Percentiles rank a stretch among this genome's conserved stretches.
phyloP scores from a whole-genome alignment of 2,797 vertebrate genomes.

The Mus spretus region DNA sequence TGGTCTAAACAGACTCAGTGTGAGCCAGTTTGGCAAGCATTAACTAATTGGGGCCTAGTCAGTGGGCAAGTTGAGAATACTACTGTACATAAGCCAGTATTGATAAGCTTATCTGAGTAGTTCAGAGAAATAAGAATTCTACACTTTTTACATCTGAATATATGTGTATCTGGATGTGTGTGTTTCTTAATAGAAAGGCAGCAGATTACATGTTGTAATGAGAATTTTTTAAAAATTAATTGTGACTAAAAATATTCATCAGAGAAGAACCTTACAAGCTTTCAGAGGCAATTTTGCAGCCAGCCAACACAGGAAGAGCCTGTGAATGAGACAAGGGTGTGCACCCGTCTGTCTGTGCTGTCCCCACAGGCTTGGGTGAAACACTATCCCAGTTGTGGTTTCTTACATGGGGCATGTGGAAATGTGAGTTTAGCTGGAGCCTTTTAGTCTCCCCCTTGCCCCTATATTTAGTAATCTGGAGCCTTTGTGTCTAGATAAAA shows the following conservation, averaged over 20 bases:
- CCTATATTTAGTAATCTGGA: conserved; percentile 57
- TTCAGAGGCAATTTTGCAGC: background rate
- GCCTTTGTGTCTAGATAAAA: background rate
- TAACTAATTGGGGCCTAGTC: background rate
- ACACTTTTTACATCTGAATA: background rate
- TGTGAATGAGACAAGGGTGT: background rate
- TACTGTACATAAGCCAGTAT: background rate
- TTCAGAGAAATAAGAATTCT: background rate
- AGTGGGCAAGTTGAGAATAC: background rate
- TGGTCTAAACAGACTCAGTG: background rate
- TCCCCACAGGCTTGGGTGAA: background rate
- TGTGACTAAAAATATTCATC: background rate
- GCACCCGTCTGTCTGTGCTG: background rate
- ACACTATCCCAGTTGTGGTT: background rate
- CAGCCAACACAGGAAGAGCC: background rate
- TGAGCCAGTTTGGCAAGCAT: background rate
- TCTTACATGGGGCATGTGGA: background rate
- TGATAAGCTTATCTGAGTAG: conserved; percentile 13
- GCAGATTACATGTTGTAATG: background rate
- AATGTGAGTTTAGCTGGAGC: background rate
- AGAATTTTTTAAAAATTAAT: background rate
- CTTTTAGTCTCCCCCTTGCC: background rate
- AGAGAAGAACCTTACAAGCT: background rate
- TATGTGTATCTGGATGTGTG: background rate
- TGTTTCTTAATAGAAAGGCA: background rate